Evolutionary conservation across 1,140 invertebrate genomes (phyloP), one percentile per base, ranked within the genome.

Genomic region (Pogonognathellus flavescens): DNA sequence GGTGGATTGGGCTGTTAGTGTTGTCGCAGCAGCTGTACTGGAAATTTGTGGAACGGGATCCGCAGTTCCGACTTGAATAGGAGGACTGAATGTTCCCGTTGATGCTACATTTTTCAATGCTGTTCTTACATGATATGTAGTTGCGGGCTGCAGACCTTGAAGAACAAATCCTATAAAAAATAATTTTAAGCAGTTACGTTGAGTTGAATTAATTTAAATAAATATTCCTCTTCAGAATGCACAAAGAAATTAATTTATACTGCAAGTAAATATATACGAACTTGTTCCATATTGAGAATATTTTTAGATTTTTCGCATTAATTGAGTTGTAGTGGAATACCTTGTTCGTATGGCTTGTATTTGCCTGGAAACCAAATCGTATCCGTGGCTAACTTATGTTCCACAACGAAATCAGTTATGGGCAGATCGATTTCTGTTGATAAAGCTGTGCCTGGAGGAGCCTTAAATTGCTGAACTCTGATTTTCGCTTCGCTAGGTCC

Each of bases 61-160:
- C 8, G 70, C 70, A 49, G 70, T 76, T 8, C 62, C 82, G 8
- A 86, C 81, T 80, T 83, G 62, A 52, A 86, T 86, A 6, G 81
- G 85, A n/a, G 82, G 85, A 52, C 85, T 83, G 25, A 83, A 86
- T 20, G 25, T 66, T 22, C 85, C 85, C 14, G 72, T 66, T n/a
- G 81, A 62, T 0, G 82, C 81, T 9, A 80, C 81, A 18, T 83
- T 86, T 60, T 83, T 76, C 8, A 86, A 49, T n/a, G 85, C 85
- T 50, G 85, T 82, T 84, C 85, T 16, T 22, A 86, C 82, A 76
- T 86, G 85, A 20, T 86, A 86, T 0, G 81, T 83, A 11, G 85
- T 86, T 50, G 55, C 66, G 55, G 85, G 81, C 5, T 83, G 31
- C 6, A 86, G 49, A 55, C 70, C 62, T 80, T 72, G 81, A 0